A percentile compares a stretch with the other conserved stretches of the same genome.
These are phyloP conservation scores for Hemithea aestivaria DNA, from an alignment of 2,888 invertebrate genomes.

Conservation along the genomic window DNA sequence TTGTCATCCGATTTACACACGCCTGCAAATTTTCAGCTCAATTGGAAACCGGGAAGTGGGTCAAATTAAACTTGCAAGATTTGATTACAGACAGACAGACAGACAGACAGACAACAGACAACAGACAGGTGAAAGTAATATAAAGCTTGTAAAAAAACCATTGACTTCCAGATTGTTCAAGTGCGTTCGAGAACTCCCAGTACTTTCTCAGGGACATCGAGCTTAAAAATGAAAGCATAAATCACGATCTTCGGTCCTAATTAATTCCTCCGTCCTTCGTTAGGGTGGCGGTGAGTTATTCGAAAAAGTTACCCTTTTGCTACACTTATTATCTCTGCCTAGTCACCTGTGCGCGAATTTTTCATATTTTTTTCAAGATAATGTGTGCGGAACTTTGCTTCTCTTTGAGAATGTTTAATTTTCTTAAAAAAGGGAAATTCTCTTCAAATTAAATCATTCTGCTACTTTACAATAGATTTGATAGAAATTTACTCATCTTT, in stretches of 20 bases:
- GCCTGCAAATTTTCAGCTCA: too few species aligned
- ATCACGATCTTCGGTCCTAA: constrained; percentile 78
- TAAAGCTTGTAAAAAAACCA: too few species aligned
- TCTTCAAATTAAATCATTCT: too few species aligned
- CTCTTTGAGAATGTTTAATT: neutral
- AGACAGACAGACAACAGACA: too few species aligned
- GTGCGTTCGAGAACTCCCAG: constrained; percentile 27
- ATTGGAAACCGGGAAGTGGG: too few species aligned
- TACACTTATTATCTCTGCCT: constrained; percentile 52
- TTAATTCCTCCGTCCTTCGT: constrained; percentile 73
- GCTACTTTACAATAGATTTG: too few species aligned
- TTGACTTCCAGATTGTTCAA: neutral
- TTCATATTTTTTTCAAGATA: constrained; percentile 1
- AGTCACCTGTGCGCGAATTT: constrained; percentile 47
- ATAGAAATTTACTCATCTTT: too few species aligned
- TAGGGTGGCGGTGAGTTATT: constrained; percentile 59
- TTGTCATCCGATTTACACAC: too few species aligned
- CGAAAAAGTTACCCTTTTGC: constrained; percentile 59
- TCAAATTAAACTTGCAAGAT: too few species aligned
- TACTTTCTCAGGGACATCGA: constrained; percentile 53
- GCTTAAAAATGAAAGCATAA: constrained; percentile 77
- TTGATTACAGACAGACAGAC: too few species aligned
- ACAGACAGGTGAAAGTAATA: too few species aligned
- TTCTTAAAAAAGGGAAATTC: too few species aligned
- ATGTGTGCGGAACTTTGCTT: neutral